Conservation (phyloP, 1,140 invertebrate genomes). For the Drosophila obscura region DNA sequence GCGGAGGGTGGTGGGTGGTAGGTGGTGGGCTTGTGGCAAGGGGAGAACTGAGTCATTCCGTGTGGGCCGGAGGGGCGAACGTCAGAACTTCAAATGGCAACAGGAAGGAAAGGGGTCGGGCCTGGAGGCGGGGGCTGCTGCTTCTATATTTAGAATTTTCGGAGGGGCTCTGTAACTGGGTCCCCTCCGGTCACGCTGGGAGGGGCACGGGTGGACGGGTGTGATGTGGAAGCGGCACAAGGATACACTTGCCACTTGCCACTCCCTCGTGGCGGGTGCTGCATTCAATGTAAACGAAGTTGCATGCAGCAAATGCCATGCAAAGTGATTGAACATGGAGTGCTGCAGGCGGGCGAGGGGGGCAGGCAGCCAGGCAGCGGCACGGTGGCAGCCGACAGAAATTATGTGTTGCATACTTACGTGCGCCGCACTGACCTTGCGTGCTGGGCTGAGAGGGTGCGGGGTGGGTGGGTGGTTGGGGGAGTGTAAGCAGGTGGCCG, state of each 20-base stretch:
- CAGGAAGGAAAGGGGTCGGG: neutral
- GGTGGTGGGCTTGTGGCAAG: neutral
- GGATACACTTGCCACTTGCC: conserved; percentile 35
- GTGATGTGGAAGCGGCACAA: conserved; percentile 41
- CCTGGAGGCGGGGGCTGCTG: conserved; percentile 6
- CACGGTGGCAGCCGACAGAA: conserved; percentile 29
- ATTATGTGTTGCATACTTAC: conserved; percentile 81
- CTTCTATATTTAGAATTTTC: conserved; percentile 50
- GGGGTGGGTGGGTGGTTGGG: neutral
- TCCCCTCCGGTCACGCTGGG: conserved; percentile 3
- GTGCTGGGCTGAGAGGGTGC: conserved; percentile 24
- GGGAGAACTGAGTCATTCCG: conserved; percentile 35
- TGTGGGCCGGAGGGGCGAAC: neutral
- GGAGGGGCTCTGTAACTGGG: conserved; percentile 32
- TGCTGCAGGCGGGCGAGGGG: too few relatives aligned
- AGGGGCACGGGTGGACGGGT: neutral
- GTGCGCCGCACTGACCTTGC: conserved; percentile 76
- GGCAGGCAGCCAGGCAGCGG: too few relatives aligned
- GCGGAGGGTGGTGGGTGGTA: neutral
- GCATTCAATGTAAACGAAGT: conserved; percentile 26
- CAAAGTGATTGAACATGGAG: conserved; percentile 11
- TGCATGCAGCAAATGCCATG: conserved; percentile 58
- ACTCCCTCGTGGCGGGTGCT: conserved; percentile 4
- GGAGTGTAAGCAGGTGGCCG: neutral
- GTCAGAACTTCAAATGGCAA: neutral